A percentile compares a stretch with the other conserved stretches of the same genome.
Conservation (phyloP, 2,113 vertebrate genomes). For the Myrmecobius fasciatus region DNA sequence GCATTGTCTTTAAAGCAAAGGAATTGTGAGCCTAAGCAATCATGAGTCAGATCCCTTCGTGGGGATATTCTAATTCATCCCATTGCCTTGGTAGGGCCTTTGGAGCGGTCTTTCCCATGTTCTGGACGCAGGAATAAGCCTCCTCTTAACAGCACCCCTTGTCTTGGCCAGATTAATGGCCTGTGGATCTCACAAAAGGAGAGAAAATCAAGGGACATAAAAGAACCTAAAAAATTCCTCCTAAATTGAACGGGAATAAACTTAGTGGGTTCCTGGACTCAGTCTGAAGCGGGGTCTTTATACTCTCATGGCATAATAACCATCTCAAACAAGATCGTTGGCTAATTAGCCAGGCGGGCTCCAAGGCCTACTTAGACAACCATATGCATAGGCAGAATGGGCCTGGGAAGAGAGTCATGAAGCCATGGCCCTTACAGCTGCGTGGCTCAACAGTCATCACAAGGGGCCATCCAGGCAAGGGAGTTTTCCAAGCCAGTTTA, state of each 20-base stretch:
- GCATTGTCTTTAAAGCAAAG: constrained; percentile 57
- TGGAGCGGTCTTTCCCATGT: neutral
- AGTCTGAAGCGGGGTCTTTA: neutral
- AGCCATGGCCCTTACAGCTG: constrained; percentile 15
- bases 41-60: constrained; percentile 48
- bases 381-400: constrained; percentile 38
- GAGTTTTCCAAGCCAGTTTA: neutral
- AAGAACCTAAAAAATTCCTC: constrained; percentile 31
- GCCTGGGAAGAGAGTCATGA: constrained; percentile 32
- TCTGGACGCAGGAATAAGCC: constrained; percentile 36
- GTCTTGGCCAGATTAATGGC: constrained; percentile 40
- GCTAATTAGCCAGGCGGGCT: constrained; percentile 13
- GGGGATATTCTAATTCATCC: constrained; percentile 21
- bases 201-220: neutral
- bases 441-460: neutral
- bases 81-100: constrained; percentile 39
- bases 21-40: constrained; percentile 44
- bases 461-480: neutral
- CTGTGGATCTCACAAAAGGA: constrained; percentile 36
- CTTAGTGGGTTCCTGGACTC: constrained; percentile 19
- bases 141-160: constrained; percentile 43
- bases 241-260: constrained; percentile 57
- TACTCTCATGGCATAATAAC: neutral
- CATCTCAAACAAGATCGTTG: constrained; percentile 13
- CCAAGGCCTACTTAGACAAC: constrained; percentile 33